These are phyloP conservation scores for Zaprionus inermis DNA, from an alignment of 1,140 invertebrate species.

Conservation along the genomic window DNA sequence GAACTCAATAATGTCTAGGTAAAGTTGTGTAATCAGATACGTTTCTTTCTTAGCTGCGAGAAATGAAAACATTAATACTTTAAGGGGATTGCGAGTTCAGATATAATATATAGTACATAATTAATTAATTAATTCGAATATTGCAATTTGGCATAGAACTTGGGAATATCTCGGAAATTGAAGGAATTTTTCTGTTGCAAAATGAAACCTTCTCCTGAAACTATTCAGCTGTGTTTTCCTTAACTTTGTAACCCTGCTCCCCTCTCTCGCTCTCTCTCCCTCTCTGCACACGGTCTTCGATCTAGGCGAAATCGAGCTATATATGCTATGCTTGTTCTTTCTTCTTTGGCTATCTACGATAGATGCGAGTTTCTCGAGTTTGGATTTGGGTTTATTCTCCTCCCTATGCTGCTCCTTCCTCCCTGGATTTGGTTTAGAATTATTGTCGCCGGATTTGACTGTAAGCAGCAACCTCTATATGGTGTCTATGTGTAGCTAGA, in stretches of 20 bases:
- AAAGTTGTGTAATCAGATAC: no score
- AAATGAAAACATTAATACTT: no score
- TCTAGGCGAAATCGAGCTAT: constrained; percentile 1
- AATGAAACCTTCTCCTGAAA: constrained; percentile 9
- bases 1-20: no score
- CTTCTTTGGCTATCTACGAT: constrained; percentile 72
- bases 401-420: neutral
- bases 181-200: no score
- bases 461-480: constrained; percentile 51
- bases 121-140: neutral
- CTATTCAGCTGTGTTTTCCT: neutral
- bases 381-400: neutral
- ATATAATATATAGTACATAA: neutral
- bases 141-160: neutral
- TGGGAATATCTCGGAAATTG: neutral
- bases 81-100: neutral
- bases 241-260: neutral
- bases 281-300: neutral
- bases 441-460: constrained; percentile 74
- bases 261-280: constrained; percentile 4
- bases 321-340: constrained; percentile 24
- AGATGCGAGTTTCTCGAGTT: constrained; percentile 76
- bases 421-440: constrained; percentile 55
- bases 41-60: no score
- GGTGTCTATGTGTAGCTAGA: constrained; percentile 28